Evolutionary conservation across 2,888 invertebrate genomes (phyloP).

Genomic region (Carterocephalus palaemon): DNA sequence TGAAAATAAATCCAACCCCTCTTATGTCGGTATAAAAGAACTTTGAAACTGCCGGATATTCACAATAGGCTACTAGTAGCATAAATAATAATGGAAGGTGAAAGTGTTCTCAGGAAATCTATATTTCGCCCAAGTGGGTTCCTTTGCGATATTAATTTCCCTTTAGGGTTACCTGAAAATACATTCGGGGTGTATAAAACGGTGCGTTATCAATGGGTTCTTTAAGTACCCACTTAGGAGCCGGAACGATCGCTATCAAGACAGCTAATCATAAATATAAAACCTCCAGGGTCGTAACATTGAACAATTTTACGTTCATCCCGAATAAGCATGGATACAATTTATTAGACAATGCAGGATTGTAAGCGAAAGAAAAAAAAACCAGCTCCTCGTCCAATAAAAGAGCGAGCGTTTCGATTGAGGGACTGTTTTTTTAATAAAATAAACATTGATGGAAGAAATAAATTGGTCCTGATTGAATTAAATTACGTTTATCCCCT

Average conservation of each 20-base stretch:
- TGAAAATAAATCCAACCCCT: not conserved
- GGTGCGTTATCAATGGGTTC: conserved; percentile 49
- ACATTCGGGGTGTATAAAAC: conserved; percentile 1
- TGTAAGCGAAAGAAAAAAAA: conserved; percentile 32
- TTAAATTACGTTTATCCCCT: conserved; percentile 12
- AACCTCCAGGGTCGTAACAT: conserved; percentile 44
- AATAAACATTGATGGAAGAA: conserved; percentile 34
- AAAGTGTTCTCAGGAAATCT: conserved; percentile 5
- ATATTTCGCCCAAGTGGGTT: conserved; percentile 13
- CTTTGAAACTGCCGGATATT: not conserved
- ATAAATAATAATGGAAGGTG: conserved; percentile 9
- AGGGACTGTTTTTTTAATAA: conserved; percentile 28
- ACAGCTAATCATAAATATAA: conserved; percentile 62
- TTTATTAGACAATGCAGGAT: conserved; percentile 39
- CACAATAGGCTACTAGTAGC: conserved; percentile 7
- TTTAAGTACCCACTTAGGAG: conserved; percentile 50
- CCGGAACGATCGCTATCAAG: conserved; percentile 52
- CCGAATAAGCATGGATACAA: conserved; percentile 43
- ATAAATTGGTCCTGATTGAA: conserved; percentile 30
- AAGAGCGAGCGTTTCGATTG: conserved; percentile 30
- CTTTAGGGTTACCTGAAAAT: not conserved
- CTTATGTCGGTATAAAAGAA: conserved; percentile 8
- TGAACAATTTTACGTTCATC: conserved; percentile 47
- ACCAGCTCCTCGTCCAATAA: conserved; percentile 35
- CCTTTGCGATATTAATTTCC: conserved; percentile 9